Percentiles rank a stretch among this genome's conserved stretches.
Conservation (phyloP, 92 coral and sea anemone genomes). For the Zoanthus sociatus region DNA sequence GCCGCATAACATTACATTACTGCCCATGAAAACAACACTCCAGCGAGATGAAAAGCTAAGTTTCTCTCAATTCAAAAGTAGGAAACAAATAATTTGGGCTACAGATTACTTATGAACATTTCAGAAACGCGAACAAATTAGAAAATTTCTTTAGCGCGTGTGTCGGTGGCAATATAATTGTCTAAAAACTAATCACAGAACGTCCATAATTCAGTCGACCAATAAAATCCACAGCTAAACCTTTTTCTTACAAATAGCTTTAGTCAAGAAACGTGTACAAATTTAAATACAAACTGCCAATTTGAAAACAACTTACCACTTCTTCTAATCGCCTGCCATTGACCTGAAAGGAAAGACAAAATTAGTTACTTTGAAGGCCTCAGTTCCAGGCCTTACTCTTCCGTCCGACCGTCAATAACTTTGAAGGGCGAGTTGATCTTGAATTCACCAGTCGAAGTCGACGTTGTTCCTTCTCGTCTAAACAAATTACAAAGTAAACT, state of each 20-base stretch:
- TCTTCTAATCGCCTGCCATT: background rate
- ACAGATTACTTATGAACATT: background rate
- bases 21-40: conserved; percentile 29
- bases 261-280: background rate
- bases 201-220: background rate
- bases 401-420: background rate
- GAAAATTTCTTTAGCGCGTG: conserved; percentile 34
- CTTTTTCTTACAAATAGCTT: background rate
- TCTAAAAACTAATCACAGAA: background rate
- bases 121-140: background rate
- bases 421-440: background rate
- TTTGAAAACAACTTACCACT: background rate
- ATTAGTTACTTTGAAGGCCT: background rate
- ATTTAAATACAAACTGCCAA: background rate
- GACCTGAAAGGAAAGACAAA: background rate
- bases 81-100: background rate
- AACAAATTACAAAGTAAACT: conserved; percentile 9
- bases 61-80: background rate
- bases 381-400: conserved; percentile 10
- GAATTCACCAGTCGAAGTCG: background rate
- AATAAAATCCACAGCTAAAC: background rate
- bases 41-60: conserved; percentile 12
- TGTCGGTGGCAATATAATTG: conserved; percentile 4
- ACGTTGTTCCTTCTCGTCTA: conserved; percentile 12
- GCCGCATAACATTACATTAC: conserved; percentile 52